Percentiles rank a stretch among this genome's conserved stretches.
These are phyloP conservation scores for Archaeoteleia sp. DNA, from an alignment of 2,888 invertebrate species.

Conservation along the genomic window DNA sequence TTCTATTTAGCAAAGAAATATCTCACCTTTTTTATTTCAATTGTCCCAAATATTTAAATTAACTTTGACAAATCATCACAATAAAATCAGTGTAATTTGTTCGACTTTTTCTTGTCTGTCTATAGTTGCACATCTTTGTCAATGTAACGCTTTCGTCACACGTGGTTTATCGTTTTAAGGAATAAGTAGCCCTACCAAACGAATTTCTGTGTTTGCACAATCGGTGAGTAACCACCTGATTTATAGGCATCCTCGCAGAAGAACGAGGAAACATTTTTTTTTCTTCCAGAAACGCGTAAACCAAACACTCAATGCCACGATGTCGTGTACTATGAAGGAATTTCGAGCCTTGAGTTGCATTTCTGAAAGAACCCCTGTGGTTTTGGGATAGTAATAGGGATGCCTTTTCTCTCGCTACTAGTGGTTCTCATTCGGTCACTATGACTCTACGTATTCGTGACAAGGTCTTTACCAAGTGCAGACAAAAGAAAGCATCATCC, in stretches of 20 bases:
- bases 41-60: too few relatives aligned
- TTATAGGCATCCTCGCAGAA: constrained; percentile 28
- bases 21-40: too few relatives aligned
- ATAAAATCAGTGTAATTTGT: too few relatives aligned
- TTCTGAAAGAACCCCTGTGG: constrained; percentile 50
- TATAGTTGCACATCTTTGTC: too few relatives aligned
- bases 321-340: constrained; percentile 33
- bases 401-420: constrained; percentile 31
- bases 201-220: constrained; percentile 7
- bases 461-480: constrained; percentile 8
- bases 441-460: constrained; percentile 9
- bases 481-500: constrained; percentile 13
- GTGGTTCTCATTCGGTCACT: constrained; percentile 34
- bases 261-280: constrained; percentile 22
- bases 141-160: constrained; percentile 18
- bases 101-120: too few relatives aligned
- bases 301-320: constrained; percentile 24
- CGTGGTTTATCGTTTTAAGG: constrained; percentile 15
- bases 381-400: constrained; percentile 35
- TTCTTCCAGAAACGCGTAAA: constrained; percentile 21
- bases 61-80: too few relatives aligned
- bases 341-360: constrained; percentile 47
- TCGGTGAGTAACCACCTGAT: constrained; percentile 9
- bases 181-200: constrained; percentile 4
- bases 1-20: too few relatives aligned